Evolutionary conservation across 2,888 invertebrate genomes (phyloP).

Genomic region (Cactoblastis cactorum): DNA sequence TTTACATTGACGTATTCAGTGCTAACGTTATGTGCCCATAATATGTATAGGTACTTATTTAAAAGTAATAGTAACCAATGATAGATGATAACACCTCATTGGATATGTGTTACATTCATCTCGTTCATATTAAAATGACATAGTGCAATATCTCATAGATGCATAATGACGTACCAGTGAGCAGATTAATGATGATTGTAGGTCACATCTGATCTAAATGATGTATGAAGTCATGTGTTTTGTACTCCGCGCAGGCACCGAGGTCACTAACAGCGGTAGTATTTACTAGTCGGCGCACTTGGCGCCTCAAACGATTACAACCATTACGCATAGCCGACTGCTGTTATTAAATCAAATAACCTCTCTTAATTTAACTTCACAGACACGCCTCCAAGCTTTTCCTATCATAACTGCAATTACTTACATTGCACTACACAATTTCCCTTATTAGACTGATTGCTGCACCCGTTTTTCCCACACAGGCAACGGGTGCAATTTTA

Average conservation of each 20-base stretch:
- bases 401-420: constrained; percentile 46
- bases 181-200: constrained; percentile 16
- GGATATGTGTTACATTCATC: no score
- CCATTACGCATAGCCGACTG: constrained; percentile 35
- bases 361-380: constrained; percentile 46
- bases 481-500: constrained; percentile 28
- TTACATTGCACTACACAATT: constrained; percentile 44
- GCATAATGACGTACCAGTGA: neutral
- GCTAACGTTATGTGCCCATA: no score
- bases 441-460: constrained; percentile 29
- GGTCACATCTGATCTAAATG: constrained; percentile 29
- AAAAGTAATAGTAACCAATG: no score
- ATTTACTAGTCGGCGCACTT: constrained; percentile 18
- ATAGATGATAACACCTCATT: no score
- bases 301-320: constrained; percentile 35
- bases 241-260: constrained; percentile 37
- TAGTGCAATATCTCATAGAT: neutral
- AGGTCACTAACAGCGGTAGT: constrained; percentile 28
- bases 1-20: neutral
- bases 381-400: constrained; percentile 39
- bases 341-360: constrained; percentile 54
- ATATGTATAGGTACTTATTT: no score
- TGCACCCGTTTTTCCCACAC: constrained; percentile 16
- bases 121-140: no score
- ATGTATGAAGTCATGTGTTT: constrained; percentile 43